Evolutionary conservation across 2,113 vertebrate genomes (phyloP), one percentile per base, ranked within the genome.

Genomic region (Psilopsiagon aymara): DNA sequence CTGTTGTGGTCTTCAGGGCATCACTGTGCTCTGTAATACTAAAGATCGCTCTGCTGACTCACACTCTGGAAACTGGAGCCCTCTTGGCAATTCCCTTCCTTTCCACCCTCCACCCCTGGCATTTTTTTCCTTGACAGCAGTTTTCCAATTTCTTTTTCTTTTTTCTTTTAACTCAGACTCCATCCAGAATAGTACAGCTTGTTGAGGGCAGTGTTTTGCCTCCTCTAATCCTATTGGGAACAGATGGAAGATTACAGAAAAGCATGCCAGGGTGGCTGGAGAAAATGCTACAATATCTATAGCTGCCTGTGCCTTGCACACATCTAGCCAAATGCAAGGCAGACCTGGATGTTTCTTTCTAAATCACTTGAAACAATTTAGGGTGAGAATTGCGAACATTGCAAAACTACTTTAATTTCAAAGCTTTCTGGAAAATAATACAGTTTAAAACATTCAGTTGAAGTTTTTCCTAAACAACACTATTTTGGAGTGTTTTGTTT

Each of bases 11-110:
- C 90, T 94, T 95, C 73, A 80, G 79, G 76, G 39, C 27, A 88
- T 66, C 52, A 13, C 73, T 59, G 63, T 43, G 24, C 67, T 92
- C 71, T 77, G 84, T 62, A 81, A 79, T 66, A 94, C 28, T 81
- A 63, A 35, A 68, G 85, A 63, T 49, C 52, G 10, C 69, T 51
- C 21, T 96, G 97, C 96, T 98, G 97, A 97, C 89, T 96, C 97
- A 94, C 4, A 63, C 41, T 94, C 71, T 78, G 79, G 79, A 88
- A 80, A 83, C 43, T 59, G 27, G 37, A 77, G 43, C 76, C 44
- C 51, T 95, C 85, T 95, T 90, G 69, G 82, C 84, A 96, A 63
- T 39, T 29, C 47, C 17, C 14, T 77, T 79, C 43, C 66, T 83
- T 75, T 80, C 83, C 90, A 78, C 69, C 60, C 51, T 96, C 68